A percentile compares a stretch with the other conserved stretches of the same genome.
Conservation (phyloP, 2,888 invertebrate species). For the Aphodius sticticus region DNA sequence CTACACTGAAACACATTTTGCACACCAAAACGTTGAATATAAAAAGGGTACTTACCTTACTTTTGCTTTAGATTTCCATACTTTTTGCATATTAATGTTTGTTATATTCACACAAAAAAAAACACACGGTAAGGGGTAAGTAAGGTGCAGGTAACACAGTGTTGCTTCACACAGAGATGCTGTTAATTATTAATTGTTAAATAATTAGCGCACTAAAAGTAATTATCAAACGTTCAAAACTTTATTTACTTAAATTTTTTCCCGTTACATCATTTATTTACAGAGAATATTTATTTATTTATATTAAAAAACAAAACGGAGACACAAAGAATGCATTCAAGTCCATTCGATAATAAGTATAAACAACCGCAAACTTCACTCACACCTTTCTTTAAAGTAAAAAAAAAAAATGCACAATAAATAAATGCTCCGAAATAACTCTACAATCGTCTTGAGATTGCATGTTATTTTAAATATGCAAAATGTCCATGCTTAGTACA, state of each 20-base stretch:
- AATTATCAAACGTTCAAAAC: constrained; percentile 49
- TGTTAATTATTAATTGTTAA: constrained; percentile 14
- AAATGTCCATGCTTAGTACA: constrained; percentile 12
- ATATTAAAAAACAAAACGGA: background rate
- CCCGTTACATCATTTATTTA: constrained; percentile 32
- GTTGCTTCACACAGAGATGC: background rate
- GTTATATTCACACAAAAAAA: background rate
- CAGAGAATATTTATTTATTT: constrained; percentile 8
- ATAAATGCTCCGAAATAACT: constrained; percentile 17
- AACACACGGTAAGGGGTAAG: background rate
- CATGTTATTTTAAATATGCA: constrained; percentile 27
- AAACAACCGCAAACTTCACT: background rate
- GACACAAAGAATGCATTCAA: background rate
- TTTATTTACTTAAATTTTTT: constrained; percentile 40
- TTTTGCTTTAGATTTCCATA: background rate
- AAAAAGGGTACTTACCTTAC: background rate
- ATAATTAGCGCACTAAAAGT: constrained; percentile 21
- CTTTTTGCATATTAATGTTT: background rate
- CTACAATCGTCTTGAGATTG: constrained; percentile 24
- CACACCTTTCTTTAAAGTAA: constrained; percentile 12
- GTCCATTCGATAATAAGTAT: constrained; percentile 4
- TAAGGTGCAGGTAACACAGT: background rate
- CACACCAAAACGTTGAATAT: no score
- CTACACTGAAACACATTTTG: no score
- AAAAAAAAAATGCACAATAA: background rate